These are phyloP conservation scores for Timandra comae DNA, from an alignment of 2,888 invertebrate species.

Conservation along the genomic window DNA sequence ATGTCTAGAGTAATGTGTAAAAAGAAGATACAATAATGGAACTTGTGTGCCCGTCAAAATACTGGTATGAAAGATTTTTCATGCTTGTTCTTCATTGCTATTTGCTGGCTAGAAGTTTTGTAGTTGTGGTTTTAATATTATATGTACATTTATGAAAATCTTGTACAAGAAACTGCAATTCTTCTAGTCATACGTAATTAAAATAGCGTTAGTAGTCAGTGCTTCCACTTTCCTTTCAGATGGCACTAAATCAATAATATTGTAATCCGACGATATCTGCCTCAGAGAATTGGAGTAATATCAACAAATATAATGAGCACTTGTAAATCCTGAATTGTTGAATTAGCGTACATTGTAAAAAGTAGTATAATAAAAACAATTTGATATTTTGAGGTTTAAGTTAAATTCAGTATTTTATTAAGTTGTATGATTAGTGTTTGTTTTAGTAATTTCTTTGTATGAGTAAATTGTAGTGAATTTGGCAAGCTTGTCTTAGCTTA, in stretches of 20 bases:
- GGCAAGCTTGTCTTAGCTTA: conserved; percentile 39
- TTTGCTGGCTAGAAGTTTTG: conserved; percentile 24
- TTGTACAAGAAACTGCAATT: conserved; percentile 14
- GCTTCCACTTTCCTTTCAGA: conserved; percentile 43
- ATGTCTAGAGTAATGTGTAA: conserved; percentile 54
- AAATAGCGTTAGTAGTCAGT: conserved; percentile 18
- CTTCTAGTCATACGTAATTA: conserved; percentile 19
- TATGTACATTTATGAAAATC: not conserved
- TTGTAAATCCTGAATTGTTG: conserved; percentile 58
- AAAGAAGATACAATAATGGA: conserved; percentile 32
- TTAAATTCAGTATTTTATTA: conserved; percentile 68
- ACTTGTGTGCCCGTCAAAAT: conserved; percentile 42
- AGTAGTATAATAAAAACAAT: conserved; percentile 54
- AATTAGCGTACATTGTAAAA: conserved; percentile 58
- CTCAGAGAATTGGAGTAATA: conserved; percentile 25
- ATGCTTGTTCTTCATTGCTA: conserved; percentile 20
- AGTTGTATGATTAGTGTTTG: conserved; percentile 44
- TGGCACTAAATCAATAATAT: conserved; percentile 39
- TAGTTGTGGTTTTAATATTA: too few relatives aligned
- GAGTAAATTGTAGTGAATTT: conserved; percentile 55
- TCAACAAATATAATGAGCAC: conserved; percentile 65
- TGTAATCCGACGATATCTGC: conserved; percentile 18
- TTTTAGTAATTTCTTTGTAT: conserved; percentile 51
- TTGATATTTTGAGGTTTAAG: conserved; percentile 56
- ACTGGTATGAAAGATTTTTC: conserved; percentile 28